A percentile compares a stretch with the other conserved stretches of the same genome.
phyloP scores from a whole-genome alignment of 2,113 vertebrate genomes.

The Ptilorrhoa leucosticta region DNA sequence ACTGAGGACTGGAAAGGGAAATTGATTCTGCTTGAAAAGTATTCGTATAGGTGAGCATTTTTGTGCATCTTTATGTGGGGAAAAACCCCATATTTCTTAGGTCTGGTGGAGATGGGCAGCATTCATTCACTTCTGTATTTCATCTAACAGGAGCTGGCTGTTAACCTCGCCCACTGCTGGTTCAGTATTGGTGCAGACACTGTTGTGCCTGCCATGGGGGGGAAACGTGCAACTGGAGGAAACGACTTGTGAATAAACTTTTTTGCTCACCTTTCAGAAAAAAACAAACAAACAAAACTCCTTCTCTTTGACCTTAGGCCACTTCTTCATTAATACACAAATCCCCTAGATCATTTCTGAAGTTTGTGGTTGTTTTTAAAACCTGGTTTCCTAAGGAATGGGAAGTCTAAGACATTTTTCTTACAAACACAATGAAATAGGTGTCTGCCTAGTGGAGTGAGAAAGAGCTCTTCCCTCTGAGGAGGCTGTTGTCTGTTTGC shows the following conservation, averaged over 20 bases:
- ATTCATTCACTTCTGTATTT: background rate
- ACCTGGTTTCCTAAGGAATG: background rate
- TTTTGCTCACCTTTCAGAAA: background rate
- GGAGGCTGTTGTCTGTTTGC: background rate
- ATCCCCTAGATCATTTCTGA: background rate
- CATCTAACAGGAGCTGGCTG: background rate
- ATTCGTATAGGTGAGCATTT: background rate
- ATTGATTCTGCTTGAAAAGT: background rate
- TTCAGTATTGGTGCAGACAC: background rate
- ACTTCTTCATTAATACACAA: background rate
- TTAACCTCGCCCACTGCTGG: background rate
- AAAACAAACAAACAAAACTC: background rate
- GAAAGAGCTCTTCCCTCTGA: background rate
- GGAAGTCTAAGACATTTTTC: background rate
- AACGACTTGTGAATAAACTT: background rate
- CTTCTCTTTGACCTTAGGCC: background rate
- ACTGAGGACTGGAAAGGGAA: background rate
- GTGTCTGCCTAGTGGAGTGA: background rate
- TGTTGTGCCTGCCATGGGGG: background rate
- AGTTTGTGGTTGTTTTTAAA: background rate
- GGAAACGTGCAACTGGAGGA: background rate
- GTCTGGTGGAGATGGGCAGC: background rate
- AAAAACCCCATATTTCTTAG: rapidly evolving
- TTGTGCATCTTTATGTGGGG: background rate
- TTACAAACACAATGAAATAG: background rate